Evolutionary conservation across 2,797 vertebrate genomes (phyloP), one percentile per base, ranked within the genome.

Genomic region (Cryptoblepharus egeriae): DNA sequence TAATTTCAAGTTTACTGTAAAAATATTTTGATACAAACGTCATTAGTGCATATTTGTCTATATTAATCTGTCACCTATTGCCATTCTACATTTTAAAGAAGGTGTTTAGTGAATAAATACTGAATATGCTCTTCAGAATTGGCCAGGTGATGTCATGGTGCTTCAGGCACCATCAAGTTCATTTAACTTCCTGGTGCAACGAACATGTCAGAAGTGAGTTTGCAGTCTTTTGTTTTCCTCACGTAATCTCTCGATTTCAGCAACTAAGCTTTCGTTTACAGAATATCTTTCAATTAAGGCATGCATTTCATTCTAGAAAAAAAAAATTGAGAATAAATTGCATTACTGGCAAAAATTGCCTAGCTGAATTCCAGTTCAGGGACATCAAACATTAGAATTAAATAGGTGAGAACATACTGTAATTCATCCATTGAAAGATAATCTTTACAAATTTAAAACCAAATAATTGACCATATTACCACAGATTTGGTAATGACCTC

Each of bases 211-310:
- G 95, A 97, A 99, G 94, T 99, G 97, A 83, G 98, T 91, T 86
- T 89, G 95, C 12, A 99, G 96, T 84, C 96, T 95, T 92, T 95
- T 97, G 93, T 99, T 99, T 95, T 99, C 99, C 92, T 99, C 99
- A 67, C 93, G 95, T 28, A 99, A 96, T 92, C 93, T 97, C 95
- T 99, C 97, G 49, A 98, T 97, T 96, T 99, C 98, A 81, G 98
- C 97, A 86, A 99, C 95, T 90, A 99, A 96, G 75, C 96, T 95
- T 94, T 99, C 98, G 86, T 98, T 99, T 84, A 99, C 95, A 0
- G 98, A 99, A 71, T 98, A 98, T 74, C 95, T 97, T 96, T 98
- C 97, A 49, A 99, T 95, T 91, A 99, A 94, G 74, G 95, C 84
- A 0, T 99, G 98, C 93, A 99, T 97, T 96, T 99, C 98, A 65